Evolutionary conservation across 1,140 invertebrate species (phyloP).

Genomic region (Coelopa frigida): DNA sequence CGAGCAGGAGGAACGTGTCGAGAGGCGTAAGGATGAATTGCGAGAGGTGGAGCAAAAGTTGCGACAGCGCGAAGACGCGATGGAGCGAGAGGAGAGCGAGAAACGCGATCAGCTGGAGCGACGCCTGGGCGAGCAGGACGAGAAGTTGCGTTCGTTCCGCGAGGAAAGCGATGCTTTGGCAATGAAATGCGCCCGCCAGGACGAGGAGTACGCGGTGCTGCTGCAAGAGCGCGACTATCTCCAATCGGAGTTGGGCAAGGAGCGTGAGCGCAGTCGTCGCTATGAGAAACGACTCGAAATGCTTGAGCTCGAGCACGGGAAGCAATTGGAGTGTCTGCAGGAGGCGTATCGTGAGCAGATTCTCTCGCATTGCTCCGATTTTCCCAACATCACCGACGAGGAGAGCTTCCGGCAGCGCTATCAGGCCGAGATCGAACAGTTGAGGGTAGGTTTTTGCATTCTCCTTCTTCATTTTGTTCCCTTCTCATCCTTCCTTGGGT

Average conservation of each 20-base stretch:
- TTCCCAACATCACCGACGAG: slow-evolving; percentile 48
- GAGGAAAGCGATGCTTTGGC: slow-evolving; percentile 20
- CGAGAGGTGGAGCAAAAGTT: slow-evolving; percentile 14
- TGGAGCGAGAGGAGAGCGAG: slow-evolving; percentile 21
- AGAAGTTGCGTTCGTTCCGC: slow-evolving; percentile 13
- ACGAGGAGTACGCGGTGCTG: slow-evolving; percentile 32
- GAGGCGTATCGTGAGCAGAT: slow-evolving; percentile 59
- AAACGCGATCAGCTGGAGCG: slow-evolving; percentile 16
- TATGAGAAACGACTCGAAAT: slow-evolving; percentile 61
- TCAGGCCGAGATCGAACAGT: slow-evolving; percentile 78
- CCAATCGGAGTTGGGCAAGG: slow-evolving; percentile 46
- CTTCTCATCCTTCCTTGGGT: background rate
- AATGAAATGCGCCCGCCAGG: slow-evolving; percentile 27
- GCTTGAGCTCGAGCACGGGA: slow-evolving; percentile 68
- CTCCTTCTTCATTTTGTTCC: no score
- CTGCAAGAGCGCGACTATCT: slow-evolving; percentile 39
- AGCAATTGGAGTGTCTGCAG: slow-evolving; percentile 64
- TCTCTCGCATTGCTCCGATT: slow-evolving; percentile 20
- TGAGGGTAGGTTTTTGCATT: slow-evolving; percentile 53
- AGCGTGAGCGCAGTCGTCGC: slow-evolving; percentile 57
- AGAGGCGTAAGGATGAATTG: slow-evolving; percentile 31
- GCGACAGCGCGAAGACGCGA: no score
- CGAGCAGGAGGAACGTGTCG: slow-evolving; percentile 30
- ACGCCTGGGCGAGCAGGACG: slow-evolving; percentile 14
- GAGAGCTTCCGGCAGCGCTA: slow-evolving; percentile 68